Base-by-base conservation (phyloP, 2,113 vertebrate species). In the Lepisosteus oculatus region DNA sequence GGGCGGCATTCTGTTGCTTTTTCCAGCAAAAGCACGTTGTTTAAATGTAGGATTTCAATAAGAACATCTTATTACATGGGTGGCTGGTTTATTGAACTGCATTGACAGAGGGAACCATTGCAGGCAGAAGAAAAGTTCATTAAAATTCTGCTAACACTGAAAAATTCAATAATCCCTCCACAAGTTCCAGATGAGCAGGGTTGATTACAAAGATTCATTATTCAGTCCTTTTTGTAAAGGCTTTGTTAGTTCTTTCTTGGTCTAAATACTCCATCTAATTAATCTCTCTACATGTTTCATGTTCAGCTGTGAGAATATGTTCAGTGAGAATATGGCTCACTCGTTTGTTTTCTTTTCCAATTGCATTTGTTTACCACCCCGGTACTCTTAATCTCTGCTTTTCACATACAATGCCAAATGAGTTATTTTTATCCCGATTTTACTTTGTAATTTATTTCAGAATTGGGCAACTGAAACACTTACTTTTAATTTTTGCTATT, bases 81-180 rank as follows among this genome's bases (percentile, higher is more conserved):
- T 93, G 92, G 87, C 90, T 90, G 57, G 87, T 83, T 92, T 94
- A 95, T 95, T 94, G 94, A 95, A 89, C 91, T 83, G 72, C 88
- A 91, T 92, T 92, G 94, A 93, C 90, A 90, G 89, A 92, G 66
- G 77, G 74, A 77, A 86, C 81, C 80, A 86, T 92, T 91, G 85
- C 85, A 90, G 89, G 85, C 90, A 89, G 86, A 88, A 55, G 3
- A 72, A 88, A 90, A 87, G 90, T 93, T 95, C 92, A 95, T 95
- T 95, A 95, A 94, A 92, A 95, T 93, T 93, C 92, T 90, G 85
- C 88, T 87, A 90, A 91, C 91, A 84, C 90, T 88, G 84, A 90
- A 91, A 29, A 95, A 95, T 93, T 94, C 93, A 95, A 93, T 95
- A 94, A 94, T 93, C 92, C 91, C 87, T 86, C 85, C 86, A 86